These are phyloP conservation scores for Rhinichthys klamathensis DNA, from an alignment of 2,113 vertebrate genomes.

Conservation along the genomic window DNA sequence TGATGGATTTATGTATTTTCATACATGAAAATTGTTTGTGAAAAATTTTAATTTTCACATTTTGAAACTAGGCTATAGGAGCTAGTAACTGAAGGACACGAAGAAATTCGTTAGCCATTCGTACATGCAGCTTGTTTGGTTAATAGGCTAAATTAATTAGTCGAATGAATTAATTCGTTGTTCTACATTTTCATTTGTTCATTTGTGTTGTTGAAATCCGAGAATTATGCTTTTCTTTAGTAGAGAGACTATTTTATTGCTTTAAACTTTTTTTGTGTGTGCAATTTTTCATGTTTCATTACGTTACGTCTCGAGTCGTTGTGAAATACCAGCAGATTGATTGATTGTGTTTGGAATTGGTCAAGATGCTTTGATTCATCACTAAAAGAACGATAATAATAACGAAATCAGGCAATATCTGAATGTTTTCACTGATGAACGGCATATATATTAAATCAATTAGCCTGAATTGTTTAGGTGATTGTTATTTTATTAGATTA, in stretches of 20 bases:
- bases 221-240: neutral
- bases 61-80: neutral
- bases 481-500: neutral
- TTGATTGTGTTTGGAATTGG: neutral
- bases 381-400: neutral
- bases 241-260: neutral
- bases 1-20: neutral
- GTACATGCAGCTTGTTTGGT: neutral
- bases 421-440: neutral
- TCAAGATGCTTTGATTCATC: neutral
- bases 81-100: neutral
- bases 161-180: neutral
- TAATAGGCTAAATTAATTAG: neutral
- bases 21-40: neutral
- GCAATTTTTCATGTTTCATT: neutral
- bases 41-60: neutral
- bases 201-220: neutral
- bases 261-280: neutral
- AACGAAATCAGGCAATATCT: neutral
- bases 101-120: neutral
- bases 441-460: neutral
- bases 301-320: neutral
- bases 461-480: neutral
- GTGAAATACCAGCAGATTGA: neutral
- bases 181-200: slow-evolving; percentile 15